Conservation (phyloP, 2,113 vertebrate species). For the Syngnathus typhle region DNA sequence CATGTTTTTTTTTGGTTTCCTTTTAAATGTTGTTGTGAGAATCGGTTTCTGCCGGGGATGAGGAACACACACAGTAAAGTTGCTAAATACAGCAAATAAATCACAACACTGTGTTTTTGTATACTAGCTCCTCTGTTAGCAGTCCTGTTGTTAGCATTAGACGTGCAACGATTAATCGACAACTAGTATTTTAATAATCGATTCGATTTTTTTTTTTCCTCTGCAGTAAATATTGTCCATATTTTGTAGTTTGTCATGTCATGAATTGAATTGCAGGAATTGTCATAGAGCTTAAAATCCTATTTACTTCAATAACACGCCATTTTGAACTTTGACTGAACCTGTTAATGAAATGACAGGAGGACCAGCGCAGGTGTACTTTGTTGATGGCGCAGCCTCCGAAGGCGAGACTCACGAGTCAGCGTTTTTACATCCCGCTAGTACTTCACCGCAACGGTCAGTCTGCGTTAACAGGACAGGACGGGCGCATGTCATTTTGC, state of each 20-base stretch:
- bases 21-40: too few species aligned
- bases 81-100: neutral
- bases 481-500: constrained; percentile 13
- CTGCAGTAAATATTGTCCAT: too few species aligned
- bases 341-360: neutral
- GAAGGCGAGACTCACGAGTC: constrained; percentile 52
- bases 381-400: constrained; percentile 26
- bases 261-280: too few species aligned
- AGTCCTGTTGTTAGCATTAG: neutral
- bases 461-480: constrained; percentile 21
- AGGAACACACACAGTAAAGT: neutral
- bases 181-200: too few species aligned
- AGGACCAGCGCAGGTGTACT: neutral
- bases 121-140: neutral
- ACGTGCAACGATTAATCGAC: neutral
- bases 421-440: constrained; percentile 44
- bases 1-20: constrained; percentile 38
- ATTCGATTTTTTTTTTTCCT: too few species aligned
- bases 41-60: neutral
- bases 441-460: constrained; percentile 42
- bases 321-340: constrained; percentile 1
- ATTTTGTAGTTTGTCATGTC: too few species aligned
- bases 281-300: neutral
- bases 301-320: neutral
- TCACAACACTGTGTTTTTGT: neutral